Evolutionary conservation across 2,888 invertebrate genomes (phyloP), one percentile per base, ranked within the genome.

Genomic region (Glaucopsyche alexis): DNA sequence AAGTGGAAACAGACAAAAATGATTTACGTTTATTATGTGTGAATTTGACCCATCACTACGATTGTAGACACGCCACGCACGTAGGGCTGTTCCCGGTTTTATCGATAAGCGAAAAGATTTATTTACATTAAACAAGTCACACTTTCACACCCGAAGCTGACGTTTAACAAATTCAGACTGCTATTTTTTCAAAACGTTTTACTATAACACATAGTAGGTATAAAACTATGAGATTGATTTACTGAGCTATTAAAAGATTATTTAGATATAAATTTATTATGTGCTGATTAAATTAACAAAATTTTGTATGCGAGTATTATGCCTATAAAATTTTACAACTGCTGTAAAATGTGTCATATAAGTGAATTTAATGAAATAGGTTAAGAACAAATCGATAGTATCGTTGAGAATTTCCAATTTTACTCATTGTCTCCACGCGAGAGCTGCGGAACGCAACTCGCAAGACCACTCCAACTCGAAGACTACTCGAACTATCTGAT

Each of bases 61-160:
- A 90, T 87, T 88, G 88, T 85, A 78, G 78, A 80, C 85, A 87
- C 84, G 87, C 90, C 89, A 90, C 88, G 87, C 79, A 77, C 79
- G 69, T 69, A 66, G 66, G 66, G 66, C 42, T 66, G 47, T 29
- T 19, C 29, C 13, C 60, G 13, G 60, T 29, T 69, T 14, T 49
- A 69, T 69, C 49, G 69, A 69, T 69, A 14, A 69, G 13, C 49
- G 29, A 47, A 69, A 49, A 47, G 14, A 66, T 60, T 60, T 60
- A 29, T 69, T 69, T 19, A 69, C 6, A 69, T 69, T 69, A 49
- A 47, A 45, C 47, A 47, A 19, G 7, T 19, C 13, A 38, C 64
- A 49, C 14, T 29, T 19, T 29, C 14, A 38, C 60, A 38, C 55
- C 11, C 29, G 60, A 14, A 13, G 29, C 29, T 13, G 29, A 60